phyloP scores from a whole-genome alignment of 2,888 invertebrate genomes.

The Cordilura impudica region DNA sequence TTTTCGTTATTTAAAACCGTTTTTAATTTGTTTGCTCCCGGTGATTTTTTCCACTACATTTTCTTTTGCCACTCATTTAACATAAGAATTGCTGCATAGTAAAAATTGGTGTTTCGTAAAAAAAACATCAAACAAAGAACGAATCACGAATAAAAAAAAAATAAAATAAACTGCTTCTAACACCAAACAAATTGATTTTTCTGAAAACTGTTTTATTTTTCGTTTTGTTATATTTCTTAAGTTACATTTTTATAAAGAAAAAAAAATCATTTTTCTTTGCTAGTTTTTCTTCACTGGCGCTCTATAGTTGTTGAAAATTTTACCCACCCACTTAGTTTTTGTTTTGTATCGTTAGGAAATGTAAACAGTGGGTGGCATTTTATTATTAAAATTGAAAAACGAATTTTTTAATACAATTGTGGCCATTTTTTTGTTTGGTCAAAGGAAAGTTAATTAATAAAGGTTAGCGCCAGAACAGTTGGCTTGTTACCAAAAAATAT shows the following conservation, averaged over 20 bases:
- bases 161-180: conserved; percentile 38
- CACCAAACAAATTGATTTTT: conserved; percentile 48
- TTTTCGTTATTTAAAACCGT: conserved; percentile 28
- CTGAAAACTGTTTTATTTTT: background rate
- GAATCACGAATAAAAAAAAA: background rate
- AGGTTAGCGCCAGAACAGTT: too few species aligned
- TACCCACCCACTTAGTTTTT: background rate
- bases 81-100: conserved; percentile 29
- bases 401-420: too few species aligned
- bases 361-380: too few species aligned
- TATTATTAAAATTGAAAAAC: too few species aligned
- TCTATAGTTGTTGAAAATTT: background rate
- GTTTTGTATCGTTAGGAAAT: too few species aligned
- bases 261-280: conserved; percentile 16
- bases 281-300: background rate
- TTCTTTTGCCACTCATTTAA: conserved; percentile 55
- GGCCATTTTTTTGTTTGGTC: too few species aligned
- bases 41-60: conserved; percentile 61
- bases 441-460: too few species aligned
- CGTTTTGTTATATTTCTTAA: background rate
- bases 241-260: conserved; percentile 4
- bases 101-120: conserved; percentile 13
- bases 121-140: conserved; percentile 21
- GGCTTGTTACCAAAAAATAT: too few species aligned
- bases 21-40: conserved; percentile 59